Conservation (phyloP, 1,140 invertebrate species). For the Hyphantria cunea region DNA sequence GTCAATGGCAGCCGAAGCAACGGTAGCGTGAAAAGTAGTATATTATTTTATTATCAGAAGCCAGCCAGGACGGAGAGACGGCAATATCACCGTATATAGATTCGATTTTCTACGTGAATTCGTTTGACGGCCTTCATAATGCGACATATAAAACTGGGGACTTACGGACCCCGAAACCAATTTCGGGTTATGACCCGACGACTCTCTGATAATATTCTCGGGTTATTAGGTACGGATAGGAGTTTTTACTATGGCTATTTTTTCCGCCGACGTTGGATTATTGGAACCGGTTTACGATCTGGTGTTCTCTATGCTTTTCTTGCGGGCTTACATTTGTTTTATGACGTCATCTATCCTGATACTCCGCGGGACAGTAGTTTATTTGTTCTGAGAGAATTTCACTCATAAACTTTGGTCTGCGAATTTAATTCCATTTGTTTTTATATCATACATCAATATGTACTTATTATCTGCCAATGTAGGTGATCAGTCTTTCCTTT, state of each 20-base stretch:
- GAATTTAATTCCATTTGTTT: conserved; percentile 22
- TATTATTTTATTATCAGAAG: conserved; percentile 74
- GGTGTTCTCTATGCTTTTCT: conserved; percentile 42
- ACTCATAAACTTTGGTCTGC: conserved; percentile 21
- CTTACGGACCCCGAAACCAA: conserved; percentile 81
- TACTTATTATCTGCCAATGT: too few species aligned
- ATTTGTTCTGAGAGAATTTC: conserved; percentile 24
- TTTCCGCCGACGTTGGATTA: conserved; percentile 72
- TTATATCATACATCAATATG: conserved; percentile 12
- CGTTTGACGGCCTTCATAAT: conserved; percentile 82
- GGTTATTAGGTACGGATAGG: conserved; percentile 78
- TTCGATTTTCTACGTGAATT: conserved; percentile 82
- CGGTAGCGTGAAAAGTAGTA: conserved; percentile 65
- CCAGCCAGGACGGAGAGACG: conserved; percentile 67
- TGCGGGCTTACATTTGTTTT: conserved; percentile 64
- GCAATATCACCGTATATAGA: conserved; percentile 80
- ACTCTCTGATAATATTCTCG: conserved; percentile 77
- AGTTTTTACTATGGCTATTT: conserved; percentile 69
- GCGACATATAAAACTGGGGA: conserved; percentile 81
- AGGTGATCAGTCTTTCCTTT: too few species aligned
- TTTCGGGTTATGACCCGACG: conserved; percentile 80
- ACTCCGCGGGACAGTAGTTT: conserved; percentile 32
- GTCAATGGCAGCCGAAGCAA: conserved; percentile 20
- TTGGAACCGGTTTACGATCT: conserved; percentile 71
- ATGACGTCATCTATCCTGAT: conserved; percentile 45